These are phyloP conservation scores for Platichthys flesus DNA, from an alignment of 2,113 vertebrate species.

Conservation along the genomic window DNA sequence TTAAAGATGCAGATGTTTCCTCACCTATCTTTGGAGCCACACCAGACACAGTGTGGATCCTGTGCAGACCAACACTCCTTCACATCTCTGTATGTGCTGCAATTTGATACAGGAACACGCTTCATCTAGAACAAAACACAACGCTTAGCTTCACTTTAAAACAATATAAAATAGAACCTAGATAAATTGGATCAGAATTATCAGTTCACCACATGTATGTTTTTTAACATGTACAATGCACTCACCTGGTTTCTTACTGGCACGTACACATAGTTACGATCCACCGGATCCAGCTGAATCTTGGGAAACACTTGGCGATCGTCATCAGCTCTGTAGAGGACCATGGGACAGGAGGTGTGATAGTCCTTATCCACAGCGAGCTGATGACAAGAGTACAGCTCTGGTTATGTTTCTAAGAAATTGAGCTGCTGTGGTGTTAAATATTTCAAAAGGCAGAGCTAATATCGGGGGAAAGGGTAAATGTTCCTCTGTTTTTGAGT, in stretches of 20 bases:
- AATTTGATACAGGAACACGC: slow-evolving; percentile 85
- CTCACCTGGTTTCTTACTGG: slow-evolving; percentile 86
- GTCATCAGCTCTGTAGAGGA: slow-evolving; percentile 87
- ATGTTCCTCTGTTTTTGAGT: too few species aligned
- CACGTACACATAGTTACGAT: slow-evolving; percentile 87
- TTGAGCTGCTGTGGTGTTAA: background rate
- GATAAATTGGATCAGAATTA: background rate
- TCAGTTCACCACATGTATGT: background rate
- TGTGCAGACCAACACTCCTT: slow-evolving; percentile 84
- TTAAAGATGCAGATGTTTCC: slow-evolving; percentile 1
- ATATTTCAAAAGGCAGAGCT: background rate
- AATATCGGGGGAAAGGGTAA: too few species aligned
- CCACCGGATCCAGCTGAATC: slow-evolving; percentile 85
- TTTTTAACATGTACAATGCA: background rate
- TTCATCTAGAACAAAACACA: slow-evolving; percentile 81
- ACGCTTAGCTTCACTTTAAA: background rate
- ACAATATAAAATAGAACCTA: background rate
- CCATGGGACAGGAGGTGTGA: slow-evolving; percentile 83
- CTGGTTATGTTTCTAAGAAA: background rate
- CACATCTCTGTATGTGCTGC: slow-evolving; percentile 75
- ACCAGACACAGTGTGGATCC: slow-evolving; percentile 95
- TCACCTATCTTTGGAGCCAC: slow-evolving; percentile 68
- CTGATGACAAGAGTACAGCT: slow-evolving; percentile 76
- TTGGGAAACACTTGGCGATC: slow-evolving; percentile 86
- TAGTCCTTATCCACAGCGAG: slow-evolving; percentile 85